Evolutionary conservation across 2,113 vertebrate genomes (phyloP).

Genomic region (Cercocebus atys): DNA sequence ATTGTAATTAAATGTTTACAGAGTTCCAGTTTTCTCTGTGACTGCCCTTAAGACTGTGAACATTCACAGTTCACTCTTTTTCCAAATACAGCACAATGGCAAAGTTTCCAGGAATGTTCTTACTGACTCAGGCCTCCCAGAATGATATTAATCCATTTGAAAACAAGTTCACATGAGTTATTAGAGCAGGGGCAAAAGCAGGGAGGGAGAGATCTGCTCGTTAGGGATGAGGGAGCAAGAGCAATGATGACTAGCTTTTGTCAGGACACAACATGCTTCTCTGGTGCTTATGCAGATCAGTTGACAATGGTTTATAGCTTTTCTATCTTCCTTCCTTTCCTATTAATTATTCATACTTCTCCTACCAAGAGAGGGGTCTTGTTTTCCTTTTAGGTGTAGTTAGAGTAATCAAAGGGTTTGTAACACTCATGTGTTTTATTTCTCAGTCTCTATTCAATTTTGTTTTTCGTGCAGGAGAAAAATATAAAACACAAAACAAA

Average conservation of each 20-base stretch:
- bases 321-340: conserved; percentile 78
- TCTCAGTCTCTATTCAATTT: conserved; percentile 41
- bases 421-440: conserved; percentile 60
- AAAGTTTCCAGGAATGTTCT: conserved; percentile 73
- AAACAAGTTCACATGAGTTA: conserved; percentile 55
- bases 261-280: conserved; percentile 30
- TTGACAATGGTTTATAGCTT: conserved; percentile 61
- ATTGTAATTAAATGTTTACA: conserved; percentile 79
- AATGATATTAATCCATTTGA: conserved; percentile 49
- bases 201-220: neutral
- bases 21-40: conserved; percentile 70
- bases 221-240: neutral
- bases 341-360: conserved; percentile 86
- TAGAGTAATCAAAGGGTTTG: conserved; percentile 84
- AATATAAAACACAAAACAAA: conserved; percentile 66
- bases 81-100: conserved; percentile 66
- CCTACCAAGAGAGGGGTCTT: conserved; percentile 75
- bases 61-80: conserved; percentile 63
- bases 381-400: conserved; percentile 86
- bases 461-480: conserved; percentile 13
- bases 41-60: conserved; percentile 70
- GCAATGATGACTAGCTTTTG: conserved; percentile 41
- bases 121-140: neutral
- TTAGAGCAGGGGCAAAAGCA: conserved; percentile 44
- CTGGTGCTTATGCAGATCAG: conserved; percentile 45